These are phyloP conservation scores for Eudyptes chrysolophus DNA, from an alignment of 2,113 vertebrate genomes.

Conservation along the genomic window DNA sequence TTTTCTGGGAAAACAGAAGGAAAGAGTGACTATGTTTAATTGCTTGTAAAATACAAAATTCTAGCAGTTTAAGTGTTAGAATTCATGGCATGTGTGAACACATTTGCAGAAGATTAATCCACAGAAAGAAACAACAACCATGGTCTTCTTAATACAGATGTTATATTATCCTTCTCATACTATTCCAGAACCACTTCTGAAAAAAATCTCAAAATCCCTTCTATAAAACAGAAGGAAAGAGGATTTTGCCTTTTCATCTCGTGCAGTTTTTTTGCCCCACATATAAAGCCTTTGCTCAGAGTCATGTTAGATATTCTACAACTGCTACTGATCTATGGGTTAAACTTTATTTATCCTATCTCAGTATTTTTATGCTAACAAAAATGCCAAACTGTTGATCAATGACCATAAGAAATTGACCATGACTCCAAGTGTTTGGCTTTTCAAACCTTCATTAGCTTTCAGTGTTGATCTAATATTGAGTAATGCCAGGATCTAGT, in stretches of 20 bases:
- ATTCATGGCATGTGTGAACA: neutral
- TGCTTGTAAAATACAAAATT: neutral
- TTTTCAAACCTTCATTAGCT: neutral
- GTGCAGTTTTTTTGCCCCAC: neutral
- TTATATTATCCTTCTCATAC: neutral
- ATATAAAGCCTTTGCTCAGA: neutral
- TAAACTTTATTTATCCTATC: neutral
- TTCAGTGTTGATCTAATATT: neutral
- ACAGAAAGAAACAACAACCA: neutral
- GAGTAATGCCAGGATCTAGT: neutral
- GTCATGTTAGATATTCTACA: neutral
- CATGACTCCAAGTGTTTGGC: neutral
- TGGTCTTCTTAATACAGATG: neutral
- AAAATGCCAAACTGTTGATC: neutral
- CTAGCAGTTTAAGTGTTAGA: neutral
- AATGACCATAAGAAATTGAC: neutral
- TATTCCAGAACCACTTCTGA: neutral
- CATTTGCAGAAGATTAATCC: neutral
- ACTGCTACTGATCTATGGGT: neutral
- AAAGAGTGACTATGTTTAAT: neutral
- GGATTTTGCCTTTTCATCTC: neutral
- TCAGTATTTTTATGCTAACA: neutral
- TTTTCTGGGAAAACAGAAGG: neutral
- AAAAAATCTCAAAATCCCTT: neutral
- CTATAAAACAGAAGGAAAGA: neutral